Evolutionary conservation across 2,113 vertebrate species (phyloP), one percentile per base, ranked within the genome.

Genomic region (Corvus cornix): DNA sequence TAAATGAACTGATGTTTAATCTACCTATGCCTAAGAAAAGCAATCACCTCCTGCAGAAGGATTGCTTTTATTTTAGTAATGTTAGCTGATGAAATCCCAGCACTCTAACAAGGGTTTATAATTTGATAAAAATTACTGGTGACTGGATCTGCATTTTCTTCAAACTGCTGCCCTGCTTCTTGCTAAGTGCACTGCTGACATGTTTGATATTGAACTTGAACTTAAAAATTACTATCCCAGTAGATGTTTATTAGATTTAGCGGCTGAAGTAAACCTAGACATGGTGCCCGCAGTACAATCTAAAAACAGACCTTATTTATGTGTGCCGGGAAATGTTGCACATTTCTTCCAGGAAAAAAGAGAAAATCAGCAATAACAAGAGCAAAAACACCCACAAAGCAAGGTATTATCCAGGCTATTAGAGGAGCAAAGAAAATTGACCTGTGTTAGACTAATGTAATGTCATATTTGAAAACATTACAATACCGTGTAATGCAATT

Each of bases 231-330:
- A 48, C 97, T 95, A 78, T 96, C 95, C 86, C 94, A 91, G 92
- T 96, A 97, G 97, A 97, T 95, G 95, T 82, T 97, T 97, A 97
- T 97, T 97, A 96, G 96, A 97, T 97, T 97, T 97, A 95, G 63
- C 52, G 74, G 63, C 90, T 96, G 95, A 97, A 96, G 95, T 95
- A 97, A 97, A 93, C 79, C 92, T 91, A 97, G 95, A 96, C 90
- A 84, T 79, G 83, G 86, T 87, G 95, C 92, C 95, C 43, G 1
- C 93, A 88, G 73, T 70, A 81, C 84, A 94, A 78, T 87, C 80
- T 94, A 96, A 95, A 94, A 97, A 28, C 88, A 97, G 88, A 97
- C 90, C 86, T 97, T 97, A 97, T 97, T 97, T 97, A 95, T 97
- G 94, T 90, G 93, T 97, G 96, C 96, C 78, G 89, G 95, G 97